Base-by-base conservation (phyloP, 2,113 vertebrate species). In the Trinectes maculatus region DNA sequence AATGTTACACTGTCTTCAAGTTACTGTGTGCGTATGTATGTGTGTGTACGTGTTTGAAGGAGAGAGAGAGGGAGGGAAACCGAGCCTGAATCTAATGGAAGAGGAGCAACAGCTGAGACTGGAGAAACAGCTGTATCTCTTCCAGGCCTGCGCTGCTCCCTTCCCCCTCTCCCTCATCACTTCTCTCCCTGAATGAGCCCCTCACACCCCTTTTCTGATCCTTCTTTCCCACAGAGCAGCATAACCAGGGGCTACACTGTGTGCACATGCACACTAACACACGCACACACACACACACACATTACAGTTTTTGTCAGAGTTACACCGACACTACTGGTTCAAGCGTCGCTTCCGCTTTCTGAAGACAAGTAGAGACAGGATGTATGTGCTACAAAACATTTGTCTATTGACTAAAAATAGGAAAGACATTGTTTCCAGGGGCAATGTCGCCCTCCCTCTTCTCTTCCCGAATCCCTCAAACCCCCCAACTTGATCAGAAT, bases 71-170 rank as follows among this genome's bases (percentile, higher is more conserved):
- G 31, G 49, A 63, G 44, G 16, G 28, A 62, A 67, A 63, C 24
- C 1, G 13, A 71, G 74, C 48, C 71, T 77, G 36, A 44, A 58
- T 75, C 51, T 5, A 78, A 84, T 77, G 54, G 57, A 76, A 67
- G 82, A 83, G 62, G 56, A 79, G 76, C 87, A 91, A 91, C 91
- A 93, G 92, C 91, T 91, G 90, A 85, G 82, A 74, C 77, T 66
- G 54, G 53, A 83, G 71, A 91, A 92, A 90, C 89, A 91, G 91
- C 89, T 91, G 89, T 86, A 91, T 87, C 71, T 69, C 80, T 85
- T 90, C 80, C 78, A 49, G 25, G 53, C 60, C 57, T 39, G 19
- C 63, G n/a, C 54, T 2, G 33, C 74, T 13, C 34, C 47, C 47
- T 56, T 15, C 75, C 58, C 71, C 59, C 53, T 18, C 16, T 34